Percentiles rank a stretch among this genome's conserved stretches.
Evolutionary conservation across 92 coral and sea anemone genomes (phyloP).

Genomic region (Anthopleura xanthogrammica): DNA sequence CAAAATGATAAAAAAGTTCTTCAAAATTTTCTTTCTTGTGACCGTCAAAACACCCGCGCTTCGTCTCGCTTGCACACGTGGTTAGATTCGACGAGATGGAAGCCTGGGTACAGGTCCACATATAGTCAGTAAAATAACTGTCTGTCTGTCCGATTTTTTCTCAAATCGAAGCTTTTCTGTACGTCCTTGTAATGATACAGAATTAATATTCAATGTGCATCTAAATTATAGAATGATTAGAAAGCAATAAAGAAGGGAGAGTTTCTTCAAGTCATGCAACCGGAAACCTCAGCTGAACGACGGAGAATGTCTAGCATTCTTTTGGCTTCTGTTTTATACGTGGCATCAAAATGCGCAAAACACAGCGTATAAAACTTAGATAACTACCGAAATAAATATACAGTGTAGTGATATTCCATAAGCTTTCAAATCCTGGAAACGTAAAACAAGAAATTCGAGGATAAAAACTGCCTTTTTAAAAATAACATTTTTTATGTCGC

Average conservation of each 20-base stretch:
- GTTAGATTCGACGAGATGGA: neutral
- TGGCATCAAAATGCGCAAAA: neutral
- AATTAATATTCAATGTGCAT: neutral
- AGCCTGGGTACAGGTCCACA: neutral
- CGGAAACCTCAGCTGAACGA: slow-evolving; percentile 17
- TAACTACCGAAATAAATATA: neutral
- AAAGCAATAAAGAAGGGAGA: neutral
- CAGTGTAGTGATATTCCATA: neutral
- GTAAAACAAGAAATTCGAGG: neutral
- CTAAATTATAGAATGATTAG: neutral
- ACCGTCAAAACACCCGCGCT: no score
- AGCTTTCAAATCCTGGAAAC: neutral
- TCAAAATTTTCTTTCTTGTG: no score
- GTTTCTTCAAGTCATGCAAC: slow-evolving; percentile 6
- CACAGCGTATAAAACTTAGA: neutral
- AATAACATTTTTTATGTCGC: neutral
- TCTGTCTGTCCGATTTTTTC: slow-evolving; percentile 11
- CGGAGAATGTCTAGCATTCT: neutral
- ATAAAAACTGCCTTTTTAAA: neutral
- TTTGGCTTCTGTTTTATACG: neutral
- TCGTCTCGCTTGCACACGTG: neutral
- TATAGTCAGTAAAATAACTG: neutral
- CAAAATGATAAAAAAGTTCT: no score
- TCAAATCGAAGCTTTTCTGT: neutral
- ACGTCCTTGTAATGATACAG: neutral